Conservation (phyloP, 53 echinoderm and acorn worm species). For the Echinometra lucunter region DNA sequence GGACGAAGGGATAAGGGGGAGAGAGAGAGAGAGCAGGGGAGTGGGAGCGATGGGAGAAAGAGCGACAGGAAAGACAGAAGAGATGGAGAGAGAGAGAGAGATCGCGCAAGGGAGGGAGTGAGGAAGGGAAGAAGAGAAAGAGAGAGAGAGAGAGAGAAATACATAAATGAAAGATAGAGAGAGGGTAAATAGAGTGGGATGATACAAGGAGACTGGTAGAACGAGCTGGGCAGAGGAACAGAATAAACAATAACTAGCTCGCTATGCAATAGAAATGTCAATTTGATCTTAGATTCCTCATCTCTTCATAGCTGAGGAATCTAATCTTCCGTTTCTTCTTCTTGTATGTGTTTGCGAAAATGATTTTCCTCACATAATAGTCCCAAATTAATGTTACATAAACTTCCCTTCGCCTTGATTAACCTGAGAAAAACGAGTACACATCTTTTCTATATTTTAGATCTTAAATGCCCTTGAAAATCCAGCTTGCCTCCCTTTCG, state of each 20-base stretch:
- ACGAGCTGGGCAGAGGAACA: background rate
- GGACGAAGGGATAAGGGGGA: background rate
- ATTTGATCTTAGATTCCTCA: too few relatives aligned
- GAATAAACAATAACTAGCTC: background rate
- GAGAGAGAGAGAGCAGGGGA: background rate
- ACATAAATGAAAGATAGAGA: background rate
- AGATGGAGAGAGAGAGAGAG: slow-evolving; percentile 3
- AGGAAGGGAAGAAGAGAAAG: background rate
- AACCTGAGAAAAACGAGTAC: too few relatives aligned
- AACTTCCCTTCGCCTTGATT: too few relatives aligned
- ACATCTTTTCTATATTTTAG: too few relatives aligned
- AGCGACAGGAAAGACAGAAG: background rate
- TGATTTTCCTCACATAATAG: background rate
- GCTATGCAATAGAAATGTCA: too few relatives aligned
- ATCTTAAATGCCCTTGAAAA: too few relatives aligned
- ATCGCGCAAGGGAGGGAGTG: background rate
- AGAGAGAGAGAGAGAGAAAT: background rate
- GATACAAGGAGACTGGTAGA: background rate
- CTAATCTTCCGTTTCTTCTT: background rate
- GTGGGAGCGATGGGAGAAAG: background rate
- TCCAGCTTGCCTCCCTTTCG: too few relatives aligned
- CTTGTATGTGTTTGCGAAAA: background rate
- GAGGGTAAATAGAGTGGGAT: background rate
- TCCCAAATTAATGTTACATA: too few relatives aligned
- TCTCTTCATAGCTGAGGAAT: background rate